Base-by-base conservation (phyloP, 1,140 invertebrate species). In the Orchestia grillus region DNA sequence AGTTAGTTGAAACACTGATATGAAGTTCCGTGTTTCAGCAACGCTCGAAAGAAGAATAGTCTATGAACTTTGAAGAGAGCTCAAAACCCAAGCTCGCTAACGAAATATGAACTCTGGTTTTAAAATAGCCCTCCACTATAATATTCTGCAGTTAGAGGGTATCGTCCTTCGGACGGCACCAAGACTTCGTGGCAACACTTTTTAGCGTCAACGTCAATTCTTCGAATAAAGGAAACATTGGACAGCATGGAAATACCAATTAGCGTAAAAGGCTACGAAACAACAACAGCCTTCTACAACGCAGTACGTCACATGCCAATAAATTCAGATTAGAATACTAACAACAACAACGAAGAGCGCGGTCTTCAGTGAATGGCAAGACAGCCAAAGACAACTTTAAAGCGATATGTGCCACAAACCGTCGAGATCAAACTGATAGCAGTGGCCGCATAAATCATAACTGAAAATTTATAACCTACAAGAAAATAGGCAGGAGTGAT, bases 241-340 rank as follows among this genome's bases (percentile, higher is more conserved):
- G 62, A 77, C 62, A 77, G 62, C 62, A 77, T 77, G 62, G 62
- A 77, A 28, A 77, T 8, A 77, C 62, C 62, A 77, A 28, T 77
- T 77, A 77, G 62, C 62, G 62, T 77, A 77, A 77, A 77, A 77
- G 62, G 62, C 62, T 77, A 77, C 62, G 62, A 77, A 77, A 77
- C 62, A 28, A 23, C 62, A 77, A 77, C 62, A 36, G 11, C 62
- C 62, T 36, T 36, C 62, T 77, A 77, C 11, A 77, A 77, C 62
- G 62, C 62, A 77, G 62, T 23, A 77, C 62, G 11, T 77, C 28
- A 77, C 62, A 77, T 42, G 28, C 88, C 88, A 90, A 90, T 90
- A 41, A 90, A 90, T 90, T 90, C 88, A 44, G 88, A 90, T 90
- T 77, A 77, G 62, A 90, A 41, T 90, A 90, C n/a, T 44, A 90